Evolutionary conservation across 2,113 vertebrate genomes (phyloP), one percentile per base, ranked within the genome.

Genomic region (Herpetotheres cachinnans): DNA sequence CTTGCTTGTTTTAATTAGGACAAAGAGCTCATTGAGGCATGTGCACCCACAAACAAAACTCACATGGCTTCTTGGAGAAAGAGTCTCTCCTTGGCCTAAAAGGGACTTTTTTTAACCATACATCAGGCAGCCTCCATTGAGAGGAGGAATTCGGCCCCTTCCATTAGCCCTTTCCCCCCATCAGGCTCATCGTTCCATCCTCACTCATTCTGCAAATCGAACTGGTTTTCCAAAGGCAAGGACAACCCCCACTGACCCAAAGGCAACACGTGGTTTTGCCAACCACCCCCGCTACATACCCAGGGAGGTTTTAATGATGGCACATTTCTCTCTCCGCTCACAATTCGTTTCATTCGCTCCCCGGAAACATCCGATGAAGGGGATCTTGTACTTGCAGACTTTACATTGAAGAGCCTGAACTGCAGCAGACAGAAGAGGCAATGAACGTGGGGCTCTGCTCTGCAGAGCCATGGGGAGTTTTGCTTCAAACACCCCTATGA

Each of bases 131-230:
- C 8, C 10, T 30, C 54, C 9, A 1, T 0, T 1, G 0, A 7
- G 14, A 52, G 47, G 16, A 15, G 34, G 6, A n/a, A n/a, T 16
- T 4, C 4, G 2, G 17, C 26, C 36, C 20, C 14, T 63, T 21
- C 27, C 9, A 0, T 11, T 13, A 2, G 0, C 42, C 69, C 50
- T 61, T 71, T 22, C 18, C 42, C 76, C 34, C 9, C 30, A 1
- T 19, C 52, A 2, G 7, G 10, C 10, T 29, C 7, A 1, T 27
- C 5, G 0, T 6, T 1, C 0, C 49, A 3, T 6, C 67, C 56
- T 40, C 27, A 0, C 9, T 6, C 56, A 1, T 8, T 12, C 50
- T 1, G 0, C 49, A 13, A 40, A 22, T 1, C 5, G 0, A 1
- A 6, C 17, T 2, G 24, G 22, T 6, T 26, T 8, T 27, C 42